Evolutionary conservation across 2,797 vertebrate species (phyloP).

Genomic region (Emydoidea blandingii): DNA sequence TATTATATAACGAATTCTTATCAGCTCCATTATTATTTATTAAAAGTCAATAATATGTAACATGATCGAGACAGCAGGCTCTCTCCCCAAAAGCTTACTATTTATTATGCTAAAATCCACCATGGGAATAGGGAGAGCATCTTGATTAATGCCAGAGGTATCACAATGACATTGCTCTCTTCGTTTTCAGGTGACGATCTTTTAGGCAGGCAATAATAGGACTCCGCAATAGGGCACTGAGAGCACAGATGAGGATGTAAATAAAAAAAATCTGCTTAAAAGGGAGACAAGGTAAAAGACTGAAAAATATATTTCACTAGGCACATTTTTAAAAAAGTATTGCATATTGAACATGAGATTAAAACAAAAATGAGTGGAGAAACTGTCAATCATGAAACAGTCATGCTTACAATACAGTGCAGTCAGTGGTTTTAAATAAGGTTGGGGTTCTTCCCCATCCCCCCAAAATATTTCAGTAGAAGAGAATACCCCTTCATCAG

Average conservation of each 20-base stretch:
- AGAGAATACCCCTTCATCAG: background rate
- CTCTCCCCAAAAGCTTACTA: background rate
- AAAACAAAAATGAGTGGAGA: background rate
- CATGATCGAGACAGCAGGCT: rapidly evolving
- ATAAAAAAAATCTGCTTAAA: background rate
- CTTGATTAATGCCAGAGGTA: background rate
- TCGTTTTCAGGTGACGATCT: background rate
- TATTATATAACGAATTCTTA: background rate
- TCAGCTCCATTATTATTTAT: background rate
- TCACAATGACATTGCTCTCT: background rate
- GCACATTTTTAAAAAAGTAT: background rate
- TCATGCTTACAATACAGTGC: background rate
- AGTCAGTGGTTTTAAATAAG: background rate
- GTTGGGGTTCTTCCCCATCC: background rate
- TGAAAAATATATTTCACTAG: background rate
- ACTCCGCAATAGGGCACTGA: background rate
- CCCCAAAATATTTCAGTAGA: background rate
- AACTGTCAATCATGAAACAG: background rate
- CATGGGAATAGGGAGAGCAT: background rate
- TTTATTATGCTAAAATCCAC: background rate
- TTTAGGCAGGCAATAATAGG: background rate
- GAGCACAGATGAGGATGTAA: background rate
- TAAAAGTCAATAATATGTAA: background rate
- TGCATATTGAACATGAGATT: background rate
- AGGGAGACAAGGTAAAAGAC: background rate